A percentile compares a stretch with the other conserved stretches of the same genome.
Conservation (phyloP, 1,140 invertebrate species). For the Sminthurinus signatus region DNA sequence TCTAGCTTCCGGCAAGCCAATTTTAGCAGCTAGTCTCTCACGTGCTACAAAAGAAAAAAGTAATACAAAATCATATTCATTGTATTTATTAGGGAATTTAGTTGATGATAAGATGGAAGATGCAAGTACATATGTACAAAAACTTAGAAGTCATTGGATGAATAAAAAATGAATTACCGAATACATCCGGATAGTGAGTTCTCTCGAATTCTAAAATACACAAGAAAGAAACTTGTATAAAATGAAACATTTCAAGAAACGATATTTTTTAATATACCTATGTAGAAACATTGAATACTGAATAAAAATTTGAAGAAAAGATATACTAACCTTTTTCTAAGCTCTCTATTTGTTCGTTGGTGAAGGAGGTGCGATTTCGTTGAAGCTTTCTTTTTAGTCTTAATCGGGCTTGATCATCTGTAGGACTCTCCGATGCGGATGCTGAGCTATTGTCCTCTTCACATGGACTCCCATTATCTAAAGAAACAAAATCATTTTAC, state of each 20-base stretch:
- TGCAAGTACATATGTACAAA: too few relatives aligned
- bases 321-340: conserved; percentile 80
- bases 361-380: conserved; percentile 96
- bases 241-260: background rate
- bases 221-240: conserved; percentile 5
- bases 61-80: too few relatives aligned
- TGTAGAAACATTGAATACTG: too few relatives aligned
- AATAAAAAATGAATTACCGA: too few relatives aligned
- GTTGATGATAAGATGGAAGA: too few relatives aligned
- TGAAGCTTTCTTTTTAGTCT: conserved; percentile 94
- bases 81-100: too few relatives aligned
- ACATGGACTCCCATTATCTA: conserved; percentile 41
- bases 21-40: conserved; percentile 90
- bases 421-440: conserved; percentile 67
- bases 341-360: conserved; percentile 97
- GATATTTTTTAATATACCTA: too few relatives aligned
- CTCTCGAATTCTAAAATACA: conserved; percentile 65
- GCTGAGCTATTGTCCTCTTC: conserved; percentile 46
- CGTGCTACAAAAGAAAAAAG: too few relatives aligned
- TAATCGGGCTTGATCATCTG: conserved; percentile 78
- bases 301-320: background rate
- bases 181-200: conserved; percentile 92
- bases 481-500: conserved; percentile 4
- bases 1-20: conserved; percentile 92
- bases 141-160: too few relatives aligned